Base-by-base conservation (phyloP, 2,797 vertebrate species). In the Sebastes hopkinsi region DNA sequence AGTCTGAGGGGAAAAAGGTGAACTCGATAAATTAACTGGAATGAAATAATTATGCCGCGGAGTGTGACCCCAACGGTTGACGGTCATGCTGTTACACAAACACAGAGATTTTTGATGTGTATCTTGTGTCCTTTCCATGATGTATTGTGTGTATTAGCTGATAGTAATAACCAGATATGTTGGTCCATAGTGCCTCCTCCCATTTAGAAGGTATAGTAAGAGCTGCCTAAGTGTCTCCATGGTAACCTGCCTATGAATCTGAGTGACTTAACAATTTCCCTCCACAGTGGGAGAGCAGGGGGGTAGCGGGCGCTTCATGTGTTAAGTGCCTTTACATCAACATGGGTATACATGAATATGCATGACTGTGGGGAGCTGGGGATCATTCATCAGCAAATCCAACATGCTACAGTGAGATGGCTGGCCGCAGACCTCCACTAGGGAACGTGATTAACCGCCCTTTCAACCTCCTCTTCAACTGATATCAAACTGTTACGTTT, bases 161-260 rank as follows among this genome's bases (percentile, higher is more conserved):
- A 77, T 82, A 64, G 77, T 86, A 86, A 88, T 78, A 85, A 77
- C 83, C 84, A 85, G 83, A 68, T 64, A 60, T 87, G 81, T 42
- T 82, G 75, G 72, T 67, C 74, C 83, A 59, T 58, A 64, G 56
- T 81, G 75, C 79, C 58, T 86, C 70, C 80, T 83, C 85, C 65
- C 71, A 67, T 81, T 85, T 80, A 80, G 54, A 82, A 88, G 86
- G 81, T 89, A 89, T 69, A 83, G 87, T 68, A 77, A 59, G 58
- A 46, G 58, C 50, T 67, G 80, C 82, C 80, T 75, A 77, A 84
- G 82, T 23, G 92, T 96, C 92, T 89, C 95, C 93, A 95, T 95
- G 94, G 94, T 88, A 95, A 95, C 94, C 80, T 73, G 80, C 74
- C 81, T 66, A 86, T 88, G 85, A 90, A 89, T 84, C 82, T 88